Evolutionary conservation across 2,888 invertebrate genomes (phyloP), one percentile per base, ranked within the genome.

Genomic region (Amphiduros pacificus): DNA sequence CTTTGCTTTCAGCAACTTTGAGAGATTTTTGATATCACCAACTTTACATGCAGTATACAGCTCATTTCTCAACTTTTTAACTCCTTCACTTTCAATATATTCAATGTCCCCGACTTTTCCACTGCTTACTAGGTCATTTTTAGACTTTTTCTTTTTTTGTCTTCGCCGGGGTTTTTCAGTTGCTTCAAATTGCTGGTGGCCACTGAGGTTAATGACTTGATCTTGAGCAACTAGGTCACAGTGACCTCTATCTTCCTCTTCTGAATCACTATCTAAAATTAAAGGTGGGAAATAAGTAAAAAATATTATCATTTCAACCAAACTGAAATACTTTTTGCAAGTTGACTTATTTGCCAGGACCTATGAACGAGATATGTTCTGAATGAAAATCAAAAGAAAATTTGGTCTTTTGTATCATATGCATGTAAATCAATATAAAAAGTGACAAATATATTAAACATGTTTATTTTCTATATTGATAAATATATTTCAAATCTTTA

Each of bases 31-130:
- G 65, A 11, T 68, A 62, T 82, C 74, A 14, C 82, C 79, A 24
- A 71, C 64, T 61, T 77, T 77, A 62, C 79, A 76, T 1, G 78
- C 75, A 6, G 81, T 82, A 68, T 78, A 82, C 28, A 83, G 64
- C 28, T 68, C 71, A 65, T 80, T 78, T 28, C 63, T 73, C 9
- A 74, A 53, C 31, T 74, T 73, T 59, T 72, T n/a, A n/a, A 44
- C 22, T 44, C 20, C n/a, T n/a, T n/a, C n/a, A n/a, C n/a, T n/a
- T n/a, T n/a, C n/a, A n/a, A n/a, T n/a, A n/a, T n/a, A n/a, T n/a
- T n/a, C n/a, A n/a, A n/a, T n/a, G n/a, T n/a, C n/a, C n/a, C n/a
- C n/a, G n/a, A n/a, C n/a, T n/a, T n/a, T n/a, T n/a, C n/a, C n/a
- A n/a, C n/a, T n/a, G n/a, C n/a, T n/a, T n/a, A n/a, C n/a, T n/a